Evolutionary conservation across 2,888 invertebrate genomes (phyloP).

Genomic region (Thelaira solivaga): DNA sequence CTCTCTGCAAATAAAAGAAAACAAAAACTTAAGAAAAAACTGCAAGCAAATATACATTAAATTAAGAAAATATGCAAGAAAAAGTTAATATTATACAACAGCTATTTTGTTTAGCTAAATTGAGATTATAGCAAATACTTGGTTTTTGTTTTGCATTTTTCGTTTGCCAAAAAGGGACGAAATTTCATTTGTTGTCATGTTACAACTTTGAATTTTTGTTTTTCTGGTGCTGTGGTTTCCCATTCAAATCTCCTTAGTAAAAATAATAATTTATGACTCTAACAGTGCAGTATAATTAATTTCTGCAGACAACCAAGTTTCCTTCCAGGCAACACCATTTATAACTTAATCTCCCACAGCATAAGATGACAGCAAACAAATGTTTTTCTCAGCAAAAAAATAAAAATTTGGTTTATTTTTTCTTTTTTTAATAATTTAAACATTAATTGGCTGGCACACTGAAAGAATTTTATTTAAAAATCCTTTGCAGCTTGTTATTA

Average conservation of each 20-base stretch:
- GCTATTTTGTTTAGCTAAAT: slow-evolving; percentile 33
- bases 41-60: slow-evolving; percentile 28
- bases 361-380: neutral
- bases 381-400: neutral
- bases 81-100: slow-evolving; percentile 17
- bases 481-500: too few species aligned
- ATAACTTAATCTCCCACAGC: slow-evolving; percentile 15
- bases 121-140: slow-evolving; percentile 25
- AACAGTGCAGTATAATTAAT: slow-evolving; percentile 60
- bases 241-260: slow-evolving; percentile 1
- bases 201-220: slow-evolving; percentile 19
- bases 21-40: slow-evolving; percentile 20
- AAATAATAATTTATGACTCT: slow-evolving; percentile 50
- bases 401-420: too few species aligned
- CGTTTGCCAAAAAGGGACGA: slow-evolving; percentile 40
- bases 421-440: too few species aligned
- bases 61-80: slow-evolving; percentile 52
- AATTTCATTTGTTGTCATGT: slow-evolving; percentile 19
- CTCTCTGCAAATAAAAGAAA: slow-evolving; percentile 48
- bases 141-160: neutral
- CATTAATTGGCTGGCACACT: too few species aligned
- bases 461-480: too few species aligned
- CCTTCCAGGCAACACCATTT: neutral
- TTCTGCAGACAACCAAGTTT: slow-evolving; percentile 32
- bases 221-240: neutral